Conservation (phyloP, 2,888 invertebrate species). For the Ctena decussata region DNA sequence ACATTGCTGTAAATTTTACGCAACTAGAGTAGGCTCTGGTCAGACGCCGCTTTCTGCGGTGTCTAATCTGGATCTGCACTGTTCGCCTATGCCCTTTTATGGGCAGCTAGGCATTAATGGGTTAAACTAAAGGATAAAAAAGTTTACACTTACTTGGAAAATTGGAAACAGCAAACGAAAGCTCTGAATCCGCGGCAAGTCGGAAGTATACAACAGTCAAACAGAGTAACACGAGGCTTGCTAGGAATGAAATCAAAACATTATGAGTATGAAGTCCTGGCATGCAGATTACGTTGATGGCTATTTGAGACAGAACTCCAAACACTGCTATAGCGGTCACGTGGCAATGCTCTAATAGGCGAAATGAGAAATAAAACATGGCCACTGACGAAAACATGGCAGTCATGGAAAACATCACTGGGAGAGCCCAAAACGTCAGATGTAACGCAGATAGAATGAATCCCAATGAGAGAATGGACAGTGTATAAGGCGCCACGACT, state of each 20-base stretch:
- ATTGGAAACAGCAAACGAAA: neutral
- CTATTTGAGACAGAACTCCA: conserved; percentile 50
- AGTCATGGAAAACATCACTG: conserved; percentile 52
- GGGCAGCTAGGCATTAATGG: no score
- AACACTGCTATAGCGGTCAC: conserved; percentile 42
- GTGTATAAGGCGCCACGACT: conserved; percentile 22
- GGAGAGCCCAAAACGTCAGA: conserved; percentile 47
- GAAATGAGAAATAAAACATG: conserved; percentile 46
- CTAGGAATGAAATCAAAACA: conserved; percentile 27
- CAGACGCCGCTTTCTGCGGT: no score
- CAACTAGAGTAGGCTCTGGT: no score
- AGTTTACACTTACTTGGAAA: conserved; percentile 16
- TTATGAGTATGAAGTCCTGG: conserved; percentile 48
- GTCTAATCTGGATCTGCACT: no score
- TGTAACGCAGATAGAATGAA: conserved; percentile 43
- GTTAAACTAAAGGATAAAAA: no score
- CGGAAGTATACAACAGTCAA: conserved; percentile 26
- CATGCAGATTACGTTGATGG: conserved; percentile 43
- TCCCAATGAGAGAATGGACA: conserved; percentile 29
- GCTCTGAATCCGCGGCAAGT: neutral
- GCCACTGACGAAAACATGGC: conserved; percentile 58
- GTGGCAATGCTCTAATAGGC: conserved; percentile 36
- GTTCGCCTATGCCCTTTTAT: no score
- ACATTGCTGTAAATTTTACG: no score
- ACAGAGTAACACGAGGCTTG: conserved; percentile 14